These are phyloP conservation scores for Mormyrus proboscirostris DNA, from an alignment of 2,797 vertebrate genomes.

Conservation along the genomic window DNA sequence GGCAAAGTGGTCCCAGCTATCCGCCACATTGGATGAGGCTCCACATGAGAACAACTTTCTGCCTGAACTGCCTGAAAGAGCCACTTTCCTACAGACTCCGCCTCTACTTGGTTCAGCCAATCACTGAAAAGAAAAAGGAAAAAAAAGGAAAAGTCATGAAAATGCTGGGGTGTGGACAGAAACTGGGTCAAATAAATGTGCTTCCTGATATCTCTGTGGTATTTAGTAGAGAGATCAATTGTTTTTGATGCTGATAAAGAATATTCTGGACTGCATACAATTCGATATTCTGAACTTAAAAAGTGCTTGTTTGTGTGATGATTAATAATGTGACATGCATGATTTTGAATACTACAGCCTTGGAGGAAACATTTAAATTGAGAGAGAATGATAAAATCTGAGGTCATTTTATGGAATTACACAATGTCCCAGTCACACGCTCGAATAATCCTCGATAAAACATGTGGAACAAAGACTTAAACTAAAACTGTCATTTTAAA, in stretches of 20 bases:
- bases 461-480: background rate
- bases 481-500: background rate
- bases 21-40: conserved; percentile 55
- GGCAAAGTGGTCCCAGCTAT: conserved; percentile 55
- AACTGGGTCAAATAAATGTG: background rate
- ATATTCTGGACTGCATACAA: background rate
- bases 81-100: background rate
- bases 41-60: conserved; percentile 44
- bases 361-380: background rate
- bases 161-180: background rate
- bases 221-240: background rate
- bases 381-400: background rate
- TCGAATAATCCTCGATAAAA: background rate
- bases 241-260: background rate
- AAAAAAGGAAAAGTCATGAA: background rate
- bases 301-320: background rate
- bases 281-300: background rate
- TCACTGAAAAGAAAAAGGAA: background rate
- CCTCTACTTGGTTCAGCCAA: conserved; percentile 2
- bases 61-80: conserved; percentile 35
- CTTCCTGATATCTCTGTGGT: background rate
- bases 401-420: background rate
- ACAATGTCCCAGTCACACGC: background rate
- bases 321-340: background rate
- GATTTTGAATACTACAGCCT: background rate